Evolutionary conservation across 1,140 invertebrate species (phyloP).

Genomic region (Dreissena polymorpha): DNA sequence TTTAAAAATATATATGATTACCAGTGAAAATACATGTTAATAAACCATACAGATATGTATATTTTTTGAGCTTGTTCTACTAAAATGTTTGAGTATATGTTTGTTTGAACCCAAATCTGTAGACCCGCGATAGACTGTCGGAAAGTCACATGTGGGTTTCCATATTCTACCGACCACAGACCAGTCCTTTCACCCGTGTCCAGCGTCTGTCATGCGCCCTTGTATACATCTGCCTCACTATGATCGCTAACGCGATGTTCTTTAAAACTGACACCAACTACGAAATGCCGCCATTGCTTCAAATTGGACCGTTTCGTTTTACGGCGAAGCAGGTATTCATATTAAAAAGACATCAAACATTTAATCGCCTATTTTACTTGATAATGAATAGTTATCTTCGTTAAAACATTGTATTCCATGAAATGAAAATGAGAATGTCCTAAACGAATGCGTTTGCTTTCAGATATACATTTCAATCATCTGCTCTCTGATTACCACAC

Average conservation of each 20-base stretch:
- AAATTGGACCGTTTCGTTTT: slow-evolving; percentile 22
- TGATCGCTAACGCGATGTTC: slow-evolving; percentile 79
- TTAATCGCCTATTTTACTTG: background rate
- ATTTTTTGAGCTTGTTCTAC: too few species aligned
- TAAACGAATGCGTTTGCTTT: background rate
- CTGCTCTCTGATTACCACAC: background rate
- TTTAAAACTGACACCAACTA: slow-evolving; percentile 59
- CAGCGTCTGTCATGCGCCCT: slow-evolving; percentile 76
- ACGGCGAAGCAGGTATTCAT: slow-evolving; percentile 11
- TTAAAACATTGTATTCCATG: background rate
- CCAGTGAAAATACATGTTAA: too few species aligned
- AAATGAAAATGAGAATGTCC: background rate
- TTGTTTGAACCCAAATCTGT: slow-evolving; percentile 63
- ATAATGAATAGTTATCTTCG: background rate
- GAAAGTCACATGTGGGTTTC: slow-evolving; percentile 79
- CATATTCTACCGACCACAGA: slow-evolving; percentile 66
- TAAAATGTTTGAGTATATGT: too few species aligned
- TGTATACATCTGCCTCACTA: slow-evolving; percentile 73
- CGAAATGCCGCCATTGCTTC: background rate
- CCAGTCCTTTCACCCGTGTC: slow-evolving; percentile 75
- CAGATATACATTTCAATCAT: background rate
- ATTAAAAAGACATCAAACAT: too few species aligned
- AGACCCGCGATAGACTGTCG: slow-evolving; percentile 74
- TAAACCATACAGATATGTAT: too few species aligned
- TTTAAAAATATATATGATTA: too few species aligned